Conservation (phyloP, 2,113 vertebrate species). For the Porphyrio hochstetteri region DNA sequence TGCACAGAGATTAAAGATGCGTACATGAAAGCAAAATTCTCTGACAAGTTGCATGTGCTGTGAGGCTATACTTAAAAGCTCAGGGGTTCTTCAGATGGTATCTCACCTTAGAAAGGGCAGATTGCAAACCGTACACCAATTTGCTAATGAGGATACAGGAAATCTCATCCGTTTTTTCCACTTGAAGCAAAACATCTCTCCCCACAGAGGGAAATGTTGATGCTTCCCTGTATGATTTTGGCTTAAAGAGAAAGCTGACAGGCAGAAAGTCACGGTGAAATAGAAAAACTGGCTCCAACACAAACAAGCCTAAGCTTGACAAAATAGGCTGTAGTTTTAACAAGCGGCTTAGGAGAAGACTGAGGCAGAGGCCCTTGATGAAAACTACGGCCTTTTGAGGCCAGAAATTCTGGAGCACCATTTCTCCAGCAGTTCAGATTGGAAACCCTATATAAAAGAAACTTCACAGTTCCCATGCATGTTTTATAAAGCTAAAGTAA, state of each 20-base stretch:
- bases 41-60: neutral
- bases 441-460: neutral
- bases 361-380: neutral
- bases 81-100: neutral
- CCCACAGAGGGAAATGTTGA: constrained; percentile 32
- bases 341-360: constrained; percentile 14
- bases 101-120: constrained; percentile 36
- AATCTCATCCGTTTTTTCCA: constrained; percentile 51
- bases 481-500: neutral
- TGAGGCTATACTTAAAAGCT: constrained; percentile 25
- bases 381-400: neutral
- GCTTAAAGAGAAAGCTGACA: constrained; percentile 37
- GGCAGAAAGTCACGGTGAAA: constrained; percentile 8
- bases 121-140: neutral
- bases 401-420: neutral
- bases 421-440: neutral
- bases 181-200: constrained; percentile 46
- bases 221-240: constrained; percentile 22
- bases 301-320: constrained; percentile 62
- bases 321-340: constrained; percentile 40
- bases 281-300: constrained; percentile 39
- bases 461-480: neutral
- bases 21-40: constrained; percentile 8
- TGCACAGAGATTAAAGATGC: constrained; percentile 10
- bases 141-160: constrained; percentile 50